phyloP scores from a whole-genome alignment of 2,113 vertebrate species.

The Pachypanchax playfairii region DNA sequence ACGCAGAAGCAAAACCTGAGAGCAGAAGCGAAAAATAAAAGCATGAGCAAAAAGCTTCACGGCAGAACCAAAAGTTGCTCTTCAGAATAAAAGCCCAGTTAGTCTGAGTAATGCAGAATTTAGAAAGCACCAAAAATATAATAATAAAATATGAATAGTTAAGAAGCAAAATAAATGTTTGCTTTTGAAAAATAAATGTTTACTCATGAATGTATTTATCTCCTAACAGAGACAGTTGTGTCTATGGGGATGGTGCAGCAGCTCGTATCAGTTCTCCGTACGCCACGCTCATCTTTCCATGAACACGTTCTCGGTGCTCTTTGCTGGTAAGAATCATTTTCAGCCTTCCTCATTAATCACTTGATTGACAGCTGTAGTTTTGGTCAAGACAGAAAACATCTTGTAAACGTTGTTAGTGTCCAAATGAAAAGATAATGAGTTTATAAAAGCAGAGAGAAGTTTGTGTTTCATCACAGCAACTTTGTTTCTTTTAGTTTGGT shows the following conservation, averaged over 20 bases:
- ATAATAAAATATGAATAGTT: too few relatives aligned
- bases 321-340: conserved; percentile 82
- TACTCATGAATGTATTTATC: too few relatives aligned
- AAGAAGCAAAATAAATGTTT: too few relatives aligned
- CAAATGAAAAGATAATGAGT: too few relatives aligned
- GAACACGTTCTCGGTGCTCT: conserved; percentile 85
- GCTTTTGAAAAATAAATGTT: too few relatives aligned
- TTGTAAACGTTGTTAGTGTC: not conserved
- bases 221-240: conserved; percentile 80
- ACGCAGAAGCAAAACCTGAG: too few relatives aligned
- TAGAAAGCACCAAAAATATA: too few relatives aligned
- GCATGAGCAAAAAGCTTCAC: too few relatives aligned
- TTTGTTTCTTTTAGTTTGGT: conserved; percentile 78
- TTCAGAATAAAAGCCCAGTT: too few relatives aligned
- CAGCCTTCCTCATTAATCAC: not conserved
- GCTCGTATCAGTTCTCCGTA: conserved; percentile 80
- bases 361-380: not conserved
- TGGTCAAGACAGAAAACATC: not conserved
- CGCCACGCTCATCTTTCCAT: conserved; percentile 77
- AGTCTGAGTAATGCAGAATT: too few relatives aligned
- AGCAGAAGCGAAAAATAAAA: too few relatives aligned
- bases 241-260: conserved; percentile 94
- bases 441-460: not conserved
- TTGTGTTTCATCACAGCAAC: not conserved
- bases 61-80: too few relatives aligned